phyloP scores from a whole-genome alignment of 2,797 vertebrate species.

The Anniella stebbinsi region DNA sequence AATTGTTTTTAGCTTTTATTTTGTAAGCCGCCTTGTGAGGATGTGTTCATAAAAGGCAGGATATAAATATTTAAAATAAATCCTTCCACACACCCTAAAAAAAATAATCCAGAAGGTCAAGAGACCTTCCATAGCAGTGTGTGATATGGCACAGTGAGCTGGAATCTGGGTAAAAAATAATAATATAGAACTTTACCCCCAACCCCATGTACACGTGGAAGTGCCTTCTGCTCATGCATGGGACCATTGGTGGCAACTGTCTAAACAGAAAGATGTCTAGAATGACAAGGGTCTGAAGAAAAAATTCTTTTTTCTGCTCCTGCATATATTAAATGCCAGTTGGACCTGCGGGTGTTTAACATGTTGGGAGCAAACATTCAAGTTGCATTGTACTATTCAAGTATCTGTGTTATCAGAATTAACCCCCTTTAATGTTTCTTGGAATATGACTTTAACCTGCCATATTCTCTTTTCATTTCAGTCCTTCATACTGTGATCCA shows the following conservation, averaged over 20 bases:
- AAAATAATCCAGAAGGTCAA: not conserved
- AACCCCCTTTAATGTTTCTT: not conserved
- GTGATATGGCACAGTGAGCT: not conserved
- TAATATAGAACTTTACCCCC: not conserved
- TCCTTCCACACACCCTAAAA: not conserved
- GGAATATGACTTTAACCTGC: slow-evolving; percentile 17
- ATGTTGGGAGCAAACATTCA: not conserved
- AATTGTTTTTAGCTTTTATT: not conserved
- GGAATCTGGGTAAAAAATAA: not conserved
- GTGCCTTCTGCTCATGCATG: not conserved
- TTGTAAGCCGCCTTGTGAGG: not conserved
- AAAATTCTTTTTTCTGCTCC: not conserved
- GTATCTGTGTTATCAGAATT: not conserved
- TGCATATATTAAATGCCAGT: not conserved
- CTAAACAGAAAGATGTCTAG: not conserved
- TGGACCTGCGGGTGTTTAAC: not conserved
- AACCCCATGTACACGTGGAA: not conserved
- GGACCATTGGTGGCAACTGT: not conserved
- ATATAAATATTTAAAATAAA: not conserved
- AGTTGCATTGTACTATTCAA: no score
- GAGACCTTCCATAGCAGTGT: not conserved
- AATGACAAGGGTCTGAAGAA: not conserved
- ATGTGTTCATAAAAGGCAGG: not conserved
- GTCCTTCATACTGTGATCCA: slow-evolving; percentile 89
- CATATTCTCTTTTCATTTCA: slow-evolving; percentile 68